A percentile compares a stretch with the other conserved stretches of the same genome.
Conservation (phyloP, 2,797 vertebrate species). For the Spheniscus humboldti region DNA sequence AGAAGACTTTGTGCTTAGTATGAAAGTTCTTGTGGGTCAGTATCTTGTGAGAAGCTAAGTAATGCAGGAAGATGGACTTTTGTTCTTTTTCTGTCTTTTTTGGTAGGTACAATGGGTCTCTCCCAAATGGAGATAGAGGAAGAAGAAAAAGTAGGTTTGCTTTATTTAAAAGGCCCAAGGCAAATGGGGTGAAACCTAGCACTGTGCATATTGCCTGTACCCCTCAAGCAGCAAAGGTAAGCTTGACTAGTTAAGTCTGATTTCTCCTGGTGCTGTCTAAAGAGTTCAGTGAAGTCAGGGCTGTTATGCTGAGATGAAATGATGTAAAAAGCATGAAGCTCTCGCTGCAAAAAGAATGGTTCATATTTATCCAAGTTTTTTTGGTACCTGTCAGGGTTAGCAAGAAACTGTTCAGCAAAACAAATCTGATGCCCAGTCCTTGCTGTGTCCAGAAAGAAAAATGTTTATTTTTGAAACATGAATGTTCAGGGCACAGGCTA, state of each 20-base stretch:
- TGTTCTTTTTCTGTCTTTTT: constrained; percentile 3
- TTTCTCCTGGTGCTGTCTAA: neutral
- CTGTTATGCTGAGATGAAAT: neutral
- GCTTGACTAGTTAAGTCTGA: neutral
- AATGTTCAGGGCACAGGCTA: neutral
- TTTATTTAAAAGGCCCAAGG: constrained; percentile 94
- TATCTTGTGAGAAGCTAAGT: neutral
- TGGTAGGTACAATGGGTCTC: constrained; percentile 96
- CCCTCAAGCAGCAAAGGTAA: constrained; percentile 98
- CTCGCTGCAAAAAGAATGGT: neutral
- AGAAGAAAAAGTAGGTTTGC: constrained; percentile 97
- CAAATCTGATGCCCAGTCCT: neutral
- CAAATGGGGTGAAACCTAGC: constrained; percentile 98
- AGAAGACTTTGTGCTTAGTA: neutral
- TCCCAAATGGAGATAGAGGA: constrained; percentile 96
- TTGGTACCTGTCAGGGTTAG: neutral
- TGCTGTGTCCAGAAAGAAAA: neutral
- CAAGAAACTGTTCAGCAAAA: neutral
- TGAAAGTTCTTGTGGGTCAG: neutral
- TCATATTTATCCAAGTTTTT: neutral
- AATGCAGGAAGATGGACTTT: neutral
- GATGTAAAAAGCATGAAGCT: neutral
- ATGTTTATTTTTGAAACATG: neutral
- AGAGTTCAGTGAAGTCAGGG: neutral
- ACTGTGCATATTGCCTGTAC: constrained; percentile 96